phyloP scores from a whole-genome alignment of 2,797 vertebrate genomes.

The Siniperca scherzeri region DNA sequence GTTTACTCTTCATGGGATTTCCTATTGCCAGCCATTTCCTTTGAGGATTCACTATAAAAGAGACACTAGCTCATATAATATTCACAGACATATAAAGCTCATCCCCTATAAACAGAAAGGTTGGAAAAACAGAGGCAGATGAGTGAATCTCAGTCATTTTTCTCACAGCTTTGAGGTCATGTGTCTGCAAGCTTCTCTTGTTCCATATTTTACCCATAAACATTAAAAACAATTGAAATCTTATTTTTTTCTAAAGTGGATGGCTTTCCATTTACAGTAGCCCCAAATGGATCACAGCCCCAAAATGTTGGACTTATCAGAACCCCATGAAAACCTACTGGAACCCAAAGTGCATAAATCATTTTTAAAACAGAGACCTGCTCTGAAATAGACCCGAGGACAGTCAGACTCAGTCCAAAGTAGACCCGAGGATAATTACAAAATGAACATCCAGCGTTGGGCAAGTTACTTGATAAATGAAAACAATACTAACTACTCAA shows the following conservation, averaged over 20 bases:
- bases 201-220: conserved; percentile 1
- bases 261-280: not conserved
- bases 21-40: conserved; percentile 7
- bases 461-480: too few relatives aligned
- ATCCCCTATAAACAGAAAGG: conserved; percentile 18
- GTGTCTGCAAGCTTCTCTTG: not conserved
- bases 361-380: too few relatives aligned
- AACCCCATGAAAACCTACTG: too few relatives aligned
- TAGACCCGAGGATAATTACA: too few relatives aligned
- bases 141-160: not conserved
- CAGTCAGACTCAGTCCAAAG: too few relatives aligned
- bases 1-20: not conserved
- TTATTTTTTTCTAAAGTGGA: not conserved
- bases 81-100: conserved; percentile 9
- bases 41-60: conserved; percentile 19
- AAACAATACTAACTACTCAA: too few relatives aligned
- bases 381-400: too few relatives aligned
- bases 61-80: not conserved
- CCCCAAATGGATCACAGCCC: too few relatives aligned
- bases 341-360: too few relatives aligned
- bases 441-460: too few relatives aligned
- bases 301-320: too few relatives aligned
- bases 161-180: not conserved
- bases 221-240: not conserved
- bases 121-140: conserved; percentile 17